These are phyloP conservation scores for Ranitomeya variabilis DNA, from an alignment of 2,113 vertebrate species.

Conservation along the genomic window DNA sequence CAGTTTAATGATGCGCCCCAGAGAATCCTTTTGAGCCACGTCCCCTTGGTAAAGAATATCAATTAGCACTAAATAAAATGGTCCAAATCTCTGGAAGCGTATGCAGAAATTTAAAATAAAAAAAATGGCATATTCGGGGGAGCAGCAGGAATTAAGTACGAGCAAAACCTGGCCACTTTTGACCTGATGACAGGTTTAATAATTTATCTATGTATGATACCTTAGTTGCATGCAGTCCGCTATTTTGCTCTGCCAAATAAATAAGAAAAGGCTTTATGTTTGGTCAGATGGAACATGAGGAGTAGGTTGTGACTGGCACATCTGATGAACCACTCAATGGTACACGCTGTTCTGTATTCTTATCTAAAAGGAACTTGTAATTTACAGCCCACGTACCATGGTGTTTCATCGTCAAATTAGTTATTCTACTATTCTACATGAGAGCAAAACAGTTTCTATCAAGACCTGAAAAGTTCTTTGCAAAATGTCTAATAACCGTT, in stretches of 20 bases:
- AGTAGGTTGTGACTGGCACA: slow-evolving; percentile 55
- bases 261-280: slow-evolving; percentile 1
- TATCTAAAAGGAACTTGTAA: slow-evolving; percentile 34
- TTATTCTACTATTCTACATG: slow-evolving; percentile 7
- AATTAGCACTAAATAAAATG: too few species aligned
- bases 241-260: background rate
- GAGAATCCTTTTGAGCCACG: too few species aligned
- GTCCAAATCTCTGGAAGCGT: too few species aligned
- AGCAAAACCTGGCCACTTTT: too few species aligned
- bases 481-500: background rate
- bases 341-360: slow-evolving; percentile 48
- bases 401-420: slow-evolving; percentile 12
- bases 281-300: slow-evolving; percentile 49
- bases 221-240: background rate
- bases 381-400: slow-evolving; percentile 50
- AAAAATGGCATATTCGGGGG: too few species aligned
- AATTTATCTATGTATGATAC: background rate
- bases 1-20: too few species aligned
- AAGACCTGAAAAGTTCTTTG: background rate
- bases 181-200: background rate
- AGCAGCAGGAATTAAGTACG: too few species aligned
- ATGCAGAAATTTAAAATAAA: too few species aligned
- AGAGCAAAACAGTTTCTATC: background rate
- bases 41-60: too few species aligned
- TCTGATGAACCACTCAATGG: slow-evolving; percentile 41